Conservation (phyloP, 2,888 invertebrate species). For the Sycophila texana region DNA sequence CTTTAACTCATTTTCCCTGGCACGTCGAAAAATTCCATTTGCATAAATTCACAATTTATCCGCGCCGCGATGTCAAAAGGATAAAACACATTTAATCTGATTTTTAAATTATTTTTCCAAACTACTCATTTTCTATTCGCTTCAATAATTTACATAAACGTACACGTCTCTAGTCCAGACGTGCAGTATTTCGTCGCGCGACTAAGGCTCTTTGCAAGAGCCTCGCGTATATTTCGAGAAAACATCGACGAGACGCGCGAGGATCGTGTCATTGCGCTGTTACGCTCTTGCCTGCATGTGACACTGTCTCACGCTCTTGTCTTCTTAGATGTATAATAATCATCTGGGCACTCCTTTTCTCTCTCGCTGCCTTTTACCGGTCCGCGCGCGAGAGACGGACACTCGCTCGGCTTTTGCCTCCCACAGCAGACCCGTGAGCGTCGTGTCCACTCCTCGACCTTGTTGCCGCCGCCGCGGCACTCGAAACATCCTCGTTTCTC, state of each 20-base stretch:
- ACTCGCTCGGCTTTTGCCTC: slow-evolving; percentile 21
- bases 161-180: too few species aligned
- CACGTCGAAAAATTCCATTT: slow-evolving; percentile 28
- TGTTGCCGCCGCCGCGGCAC: slow-evolving; percentile 20
- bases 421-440: slow-evolving; percentile 31
- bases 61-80: too few species aligned
- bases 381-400: too few species aligned
- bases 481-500: slow-evolving; percentile 49
- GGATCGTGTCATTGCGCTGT: slow-evolving; percentile 13
- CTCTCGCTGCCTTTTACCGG: background rate
- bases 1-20: too few species aligned
- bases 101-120: too few species aligned
- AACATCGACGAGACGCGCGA: background rate
- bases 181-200: too few species aligned
- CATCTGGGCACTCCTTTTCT: slow-evolving; percentile 18
- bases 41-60: background rate
- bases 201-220: background rate
- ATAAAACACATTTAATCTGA: too few species aligned
- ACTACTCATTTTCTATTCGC: too few species aligned
- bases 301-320: background rate
- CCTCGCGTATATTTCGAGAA: background rate
- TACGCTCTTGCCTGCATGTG: slow-evolving; percentile 9
- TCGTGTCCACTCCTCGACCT: slow-evolving; percentile 44
- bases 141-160: too few species aligned
- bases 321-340: slow-evolving; percentile 9